Conservation (phyloP, 2,888 invertebrate genomes). For the Eugnorisma glareosa region DNA sequence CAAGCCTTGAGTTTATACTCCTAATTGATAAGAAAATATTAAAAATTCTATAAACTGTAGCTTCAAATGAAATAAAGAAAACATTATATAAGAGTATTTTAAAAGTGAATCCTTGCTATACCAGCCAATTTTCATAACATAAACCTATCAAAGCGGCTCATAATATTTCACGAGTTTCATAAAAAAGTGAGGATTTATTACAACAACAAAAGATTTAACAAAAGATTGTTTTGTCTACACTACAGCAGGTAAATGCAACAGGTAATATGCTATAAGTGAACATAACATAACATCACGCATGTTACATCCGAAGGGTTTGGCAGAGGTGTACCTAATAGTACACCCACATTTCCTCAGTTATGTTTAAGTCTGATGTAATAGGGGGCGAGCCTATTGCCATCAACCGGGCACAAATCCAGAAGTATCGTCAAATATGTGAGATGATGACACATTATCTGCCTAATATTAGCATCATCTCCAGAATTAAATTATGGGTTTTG, state of each 20-base stretch:
- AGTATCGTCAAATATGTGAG: background rate
- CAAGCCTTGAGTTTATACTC: too few species aligned
- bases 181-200: constrained; percentile 37
- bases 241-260: constrained; percentile 20
- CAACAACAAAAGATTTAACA: constrained; percentile 26
- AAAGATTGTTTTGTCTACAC: constrained; percentile 34
- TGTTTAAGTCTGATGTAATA: too few species aligned
- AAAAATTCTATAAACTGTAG: background rate
- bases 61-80: background rate
- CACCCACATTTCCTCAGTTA: too few species aligned
- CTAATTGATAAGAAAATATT: too few species aligned
- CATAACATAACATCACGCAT: too few species aligned
- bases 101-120: background rate
- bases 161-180: constrained; percentile 25
- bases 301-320: too few species aligned
- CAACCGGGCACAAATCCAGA: too few species aligned
- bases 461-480: background rate
- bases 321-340: too few species aligned
- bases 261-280: background rate
- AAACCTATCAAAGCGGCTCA: background rate
- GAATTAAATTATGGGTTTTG: background rate
- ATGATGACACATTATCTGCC: background rate
- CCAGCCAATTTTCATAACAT: background rate
- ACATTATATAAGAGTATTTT: background rate
- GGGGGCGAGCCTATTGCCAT: too few species aligned